Conservation (phyloP, 1,140 invertebrate species). For the Acromyrmex heyeri region DNA sequence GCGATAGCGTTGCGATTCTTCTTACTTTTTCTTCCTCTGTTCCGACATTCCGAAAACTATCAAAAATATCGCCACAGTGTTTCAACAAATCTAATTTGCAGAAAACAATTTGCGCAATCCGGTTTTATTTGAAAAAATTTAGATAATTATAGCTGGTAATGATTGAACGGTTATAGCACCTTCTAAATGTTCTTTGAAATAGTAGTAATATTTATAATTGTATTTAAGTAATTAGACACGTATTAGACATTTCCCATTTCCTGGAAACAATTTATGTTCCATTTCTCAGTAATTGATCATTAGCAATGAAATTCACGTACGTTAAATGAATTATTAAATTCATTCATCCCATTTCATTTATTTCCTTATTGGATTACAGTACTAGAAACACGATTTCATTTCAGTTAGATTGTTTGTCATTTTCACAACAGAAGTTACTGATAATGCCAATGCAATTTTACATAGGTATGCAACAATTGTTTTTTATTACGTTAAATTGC, state of each 20-base stretch:
- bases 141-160: neutral
- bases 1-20: neutral
- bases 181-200: neutral
- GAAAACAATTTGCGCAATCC: neutral
- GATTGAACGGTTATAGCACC: neutral
- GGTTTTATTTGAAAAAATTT: neutral
- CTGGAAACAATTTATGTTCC: neutral
- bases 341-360: neutral
- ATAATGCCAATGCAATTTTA: constrained; percentile 1
- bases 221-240: neutral
- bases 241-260: neutral
- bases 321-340: neutral
- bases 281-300: neutral
- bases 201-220: neutral
- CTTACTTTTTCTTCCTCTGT: neutral
- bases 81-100: neutral
- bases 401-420: neutral
- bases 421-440: neutral
- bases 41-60: neutral
- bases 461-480: neutral
- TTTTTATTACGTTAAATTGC: neutral
- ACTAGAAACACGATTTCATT: neutral
- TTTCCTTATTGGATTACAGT: neutral
- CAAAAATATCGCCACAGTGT: neutral
- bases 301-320: constrained; percentile 3